These are phyloP conservation scores for Trididemnum nubilum DNA, from an alignment of 23 tunicate species.

Conservation along the genomic window DNA sequence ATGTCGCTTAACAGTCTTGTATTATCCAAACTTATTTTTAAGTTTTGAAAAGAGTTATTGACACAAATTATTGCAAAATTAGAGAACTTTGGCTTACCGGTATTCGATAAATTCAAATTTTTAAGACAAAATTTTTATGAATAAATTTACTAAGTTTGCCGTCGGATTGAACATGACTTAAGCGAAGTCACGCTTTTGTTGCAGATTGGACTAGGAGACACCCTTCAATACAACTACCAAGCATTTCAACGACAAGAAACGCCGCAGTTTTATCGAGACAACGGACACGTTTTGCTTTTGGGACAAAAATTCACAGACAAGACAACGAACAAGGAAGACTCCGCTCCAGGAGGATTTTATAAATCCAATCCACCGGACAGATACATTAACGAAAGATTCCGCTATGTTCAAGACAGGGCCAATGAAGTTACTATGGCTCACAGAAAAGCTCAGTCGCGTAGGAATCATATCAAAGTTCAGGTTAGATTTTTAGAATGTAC, in stretches of 20 bases:
- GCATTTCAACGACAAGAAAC: conserved; percentile 51
- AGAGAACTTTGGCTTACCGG: too few species aligned
- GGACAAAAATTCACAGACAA: conserved; percentile 64
- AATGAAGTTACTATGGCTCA: conserved; percentile 25
- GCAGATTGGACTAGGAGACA: conserved; percentile 81
- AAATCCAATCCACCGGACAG: conserved; percentile 48
- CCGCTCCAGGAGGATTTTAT: conserved; percentile 85
- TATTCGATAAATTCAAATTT: too few species aligned
- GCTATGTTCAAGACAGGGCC: conserved; percentile 24
- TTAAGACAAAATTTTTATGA: too few species aligned
- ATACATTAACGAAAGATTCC: conserved; percentile 43
- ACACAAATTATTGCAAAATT: too few species aligned
- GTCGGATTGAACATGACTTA: too few species aligned
- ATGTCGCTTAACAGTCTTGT: too few species aligned
- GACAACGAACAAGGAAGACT: conserved; percentile 72
- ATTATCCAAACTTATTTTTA: too few species aligned
- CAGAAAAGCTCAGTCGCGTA: neutral
- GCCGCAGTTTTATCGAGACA: conserved; percentile 61
- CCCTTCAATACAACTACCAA: conserved; percentile 80
- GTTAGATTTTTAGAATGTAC: neutral
- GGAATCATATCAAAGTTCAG: neutral
- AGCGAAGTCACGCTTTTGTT: too few species aligned
- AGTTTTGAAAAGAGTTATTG: too few species aligned
- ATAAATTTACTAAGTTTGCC: too few species aligned
- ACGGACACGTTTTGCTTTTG: conserved; percentile 68